Conservation (phyloP, 1,140 invertebrate genomes). For the Kradibia gibbosae region DNA sequence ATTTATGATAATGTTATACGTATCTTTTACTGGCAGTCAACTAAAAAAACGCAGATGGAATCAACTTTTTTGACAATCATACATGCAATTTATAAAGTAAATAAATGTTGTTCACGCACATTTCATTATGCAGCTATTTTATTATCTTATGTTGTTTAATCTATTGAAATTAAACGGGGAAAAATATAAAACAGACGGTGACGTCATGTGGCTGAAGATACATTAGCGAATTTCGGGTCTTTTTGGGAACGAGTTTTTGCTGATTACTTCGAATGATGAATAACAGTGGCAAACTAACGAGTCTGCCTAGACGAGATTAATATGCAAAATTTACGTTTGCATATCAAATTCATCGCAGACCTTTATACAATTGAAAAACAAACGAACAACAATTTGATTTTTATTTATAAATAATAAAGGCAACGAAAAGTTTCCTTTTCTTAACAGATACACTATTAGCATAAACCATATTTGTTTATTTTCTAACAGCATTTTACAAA, state of each 20-base stretch:
- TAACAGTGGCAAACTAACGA: background rate
- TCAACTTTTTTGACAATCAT: background rate
- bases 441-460: too few relatives aligned
- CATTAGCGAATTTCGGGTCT: slow-evolving; percentile 7
- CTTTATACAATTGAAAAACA: background rate
- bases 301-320: background rate
- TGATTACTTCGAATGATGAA: slow-evolving; percentile 2
- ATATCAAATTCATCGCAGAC: background rate
- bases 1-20: background rate
- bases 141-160: slow-evolving; percentile 6
- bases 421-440: too few relatives aligned
- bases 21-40: background rate
- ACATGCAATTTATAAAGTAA: background rate
- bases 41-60: background rate
- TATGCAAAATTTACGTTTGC: background rate
- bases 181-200: background rate
- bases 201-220: slow-evolving; percentile 10
- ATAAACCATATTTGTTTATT: too few relatives aligned
- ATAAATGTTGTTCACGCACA: background rate
- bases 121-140: slow-evolving; percentile 13
- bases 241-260: slow-evolving; percentile 22
- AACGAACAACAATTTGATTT: background rate
- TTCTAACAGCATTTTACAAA: too few relatives aligned
- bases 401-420: background rate
- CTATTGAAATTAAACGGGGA: background rate